Percentiles rank a stretch among this genome's conserved stretches.
Evolutionary conservation across 1,140 invertebrate species (phyloP).

Genomic region (Melanaphis sacchari): DNA sequence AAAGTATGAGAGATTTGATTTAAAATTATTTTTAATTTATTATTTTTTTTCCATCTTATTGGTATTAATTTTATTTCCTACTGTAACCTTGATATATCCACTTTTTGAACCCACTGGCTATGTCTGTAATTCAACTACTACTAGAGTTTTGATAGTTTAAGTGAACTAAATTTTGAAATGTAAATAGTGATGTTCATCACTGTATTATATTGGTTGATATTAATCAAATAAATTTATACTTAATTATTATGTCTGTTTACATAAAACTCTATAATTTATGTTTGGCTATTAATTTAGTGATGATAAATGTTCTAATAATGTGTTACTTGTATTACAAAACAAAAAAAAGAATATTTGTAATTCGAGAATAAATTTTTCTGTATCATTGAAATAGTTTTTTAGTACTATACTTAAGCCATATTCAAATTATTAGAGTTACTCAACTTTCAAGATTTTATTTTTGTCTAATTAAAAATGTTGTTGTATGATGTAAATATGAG

Average conservation of each 20-base stretch:
- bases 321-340: not conserved
- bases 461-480: not conserved
- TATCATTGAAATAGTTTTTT: not conserved
- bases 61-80: slow-evolving; percentile 18
- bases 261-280: slow-evolving; percentile 33
- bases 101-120: not conserved
- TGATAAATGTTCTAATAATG: not conserved
- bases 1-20: not conserved
- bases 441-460: not conserved
- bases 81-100: not conserved
- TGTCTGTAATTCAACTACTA: not conserved
- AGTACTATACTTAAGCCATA: not conserved
- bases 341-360: not conserved
- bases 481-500: not conserved
- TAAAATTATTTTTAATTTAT: slow-evolving; percentile 24
- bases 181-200: not conserved
- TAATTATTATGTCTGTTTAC: slow-evolving; percentile 11
- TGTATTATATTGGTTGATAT: not conserved
- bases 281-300: not conserved
- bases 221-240: not conserved
- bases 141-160: slow-evolving; percentile 16
- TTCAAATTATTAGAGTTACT: not conserved
- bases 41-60: not conserved
- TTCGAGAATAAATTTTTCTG: not conserved
- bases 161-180: not conserved